phyloP scores from a whole-genome alignment of 2,113 vertebrate species.

The Carassius auratus region DNA sequence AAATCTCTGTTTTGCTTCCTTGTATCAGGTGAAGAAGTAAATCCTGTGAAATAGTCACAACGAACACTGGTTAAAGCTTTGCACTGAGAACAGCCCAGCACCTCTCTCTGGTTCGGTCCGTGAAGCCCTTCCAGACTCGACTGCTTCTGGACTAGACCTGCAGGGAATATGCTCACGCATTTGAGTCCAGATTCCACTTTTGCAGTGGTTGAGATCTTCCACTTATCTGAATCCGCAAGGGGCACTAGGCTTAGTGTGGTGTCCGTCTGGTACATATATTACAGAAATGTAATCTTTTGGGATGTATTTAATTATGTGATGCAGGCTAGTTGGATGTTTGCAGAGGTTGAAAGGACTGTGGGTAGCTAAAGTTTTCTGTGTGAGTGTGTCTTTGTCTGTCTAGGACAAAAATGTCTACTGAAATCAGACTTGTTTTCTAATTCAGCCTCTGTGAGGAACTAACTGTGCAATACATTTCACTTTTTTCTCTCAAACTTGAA shows the following conservation, averaged over 20 bases:
- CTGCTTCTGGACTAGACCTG: constrained; percentile 35
- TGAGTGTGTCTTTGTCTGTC: constrained; percentile 35
- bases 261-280: constrained; percentile 16
- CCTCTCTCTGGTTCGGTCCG: constrained; percentile 3
- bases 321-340: constrained; percentile 46
- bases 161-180: not conserved
- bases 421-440: constrained; percentile 67
- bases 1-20: not conserved
- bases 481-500: constrained; percentile 77
- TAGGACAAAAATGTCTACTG: constrained; percentile 45
- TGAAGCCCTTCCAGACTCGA: not conserved
- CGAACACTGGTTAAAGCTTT: constrained; percentile 47
- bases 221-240: not conserved
- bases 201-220: not conserved
- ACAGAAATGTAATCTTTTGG: constrained; percentile 31
- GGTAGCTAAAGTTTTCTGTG: constrained; percentile 72
- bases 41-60: constrained; percentile 33
- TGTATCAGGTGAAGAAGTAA: constrained; percentile 14
- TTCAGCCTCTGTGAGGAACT: constrained; percentile 89
- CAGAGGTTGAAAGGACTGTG: constrained; percentile 57
- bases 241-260: not conserved
- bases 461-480: constrained; percentile 87
- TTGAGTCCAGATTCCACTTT: not conserved
- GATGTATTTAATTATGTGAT: constrained; percentile 50
- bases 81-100: constrained; percentile 36